Evolutionary conservation across 2,797 vertebrate species (phyloP).

Genomic region (Astyanax mexicanus): DNA sequence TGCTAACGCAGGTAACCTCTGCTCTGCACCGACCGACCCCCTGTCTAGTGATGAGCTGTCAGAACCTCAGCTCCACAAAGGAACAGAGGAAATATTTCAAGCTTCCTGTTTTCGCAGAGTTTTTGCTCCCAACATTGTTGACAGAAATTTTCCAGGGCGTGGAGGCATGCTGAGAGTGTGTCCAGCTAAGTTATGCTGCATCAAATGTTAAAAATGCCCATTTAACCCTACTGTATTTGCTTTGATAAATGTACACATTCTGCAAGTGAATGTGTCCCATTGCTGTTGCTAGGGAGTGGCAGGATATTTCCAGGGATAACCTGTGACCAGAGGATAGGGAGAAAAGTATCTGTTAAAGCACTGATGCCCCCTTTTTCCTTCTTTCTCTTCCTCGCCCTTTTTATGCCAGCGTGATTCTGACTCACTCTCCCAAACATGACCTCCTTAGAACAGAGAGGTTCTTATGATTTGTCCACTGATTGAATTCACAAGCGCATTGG

Average conservation of each 20-base stretch:
- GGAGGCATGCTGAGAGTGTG: not conserved
- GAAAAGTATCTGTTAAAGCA: conserved; percentile 14
- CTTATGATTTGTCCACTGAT: conserved; percentile 61
- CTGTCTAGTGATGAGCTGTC: conserved; percentile 16
- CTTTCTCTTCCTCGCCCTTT: conserved; percentile 18
- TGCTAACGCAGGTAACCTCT: too few relatives aligned
- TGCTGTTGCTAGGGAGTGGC: conserved; percentile 2
- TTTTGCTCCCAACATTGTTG: conserved; percentile 49
- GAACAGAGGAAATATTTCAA: conserved; percentile 67
- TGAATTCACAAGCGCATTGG: conserved; percentile 51
- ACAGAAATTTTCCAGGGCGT: conserved; percentile 60
- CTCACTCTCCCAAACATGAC: conserved; percentile 69
- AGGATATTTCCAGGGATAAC: not conserved
- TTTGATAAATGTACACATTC: not conserved
- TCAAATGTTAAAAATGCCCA: not conserved
- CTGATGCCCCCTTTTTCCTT: not conserved
- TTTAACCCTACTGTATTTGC: not conserved
- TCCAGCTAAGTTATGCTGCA: not conserved
- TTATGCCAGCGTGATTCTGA: conserved; percentile 67
- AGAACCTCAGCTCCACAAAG: conserved; percentile 22
- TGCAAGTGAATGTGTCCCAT: not conserved
- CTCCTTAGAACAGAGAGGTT: conserved; percentile 62
- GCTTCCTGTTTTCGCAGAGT: conserved; percentile 70
- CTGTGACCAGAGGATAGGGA: conserved; percentile 14
- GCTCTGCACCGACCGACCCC: not conserved